Evolutionary conservation across 2,113 vertebrate species (phyloP).

Genomic region (Phasianus colchicus): DNA sequence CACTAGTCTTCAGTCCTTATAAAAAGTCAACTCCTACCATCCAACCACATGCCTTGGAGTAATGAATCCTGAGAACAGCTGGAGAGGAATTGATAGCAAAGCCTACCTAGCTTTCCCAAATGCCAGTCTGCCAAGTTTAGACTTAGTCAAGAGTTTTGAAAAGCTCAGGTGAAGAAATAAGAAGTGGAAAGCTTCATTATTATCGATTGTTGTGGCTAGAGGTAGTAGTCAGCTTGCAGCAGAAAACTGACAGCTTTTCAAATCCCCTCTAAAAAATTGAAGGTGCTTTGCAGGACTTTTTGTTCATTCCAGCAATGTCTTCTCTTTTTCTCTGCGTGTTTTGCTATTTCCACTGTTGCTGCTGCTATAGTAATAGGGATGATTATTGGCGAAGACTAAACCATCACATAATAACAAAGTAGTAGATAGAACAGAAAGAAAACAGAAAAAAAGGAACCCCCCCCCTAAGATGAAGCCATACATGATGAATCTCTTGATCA

Average conservation of each 20-base stretch:
- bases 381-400: not conserved
- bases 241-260: slow-evolving; percentile 57
- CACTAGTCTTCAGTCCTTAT: not conserved
- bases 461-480: slow-evolving; percentile 39
- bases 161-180: slow-evolving; percentile 27
- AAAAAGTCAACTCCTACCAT: not conserved
- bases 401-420: not conserved
- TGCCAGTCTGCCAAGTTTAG: not conserved
- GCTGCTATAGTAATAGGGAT: not conserved
- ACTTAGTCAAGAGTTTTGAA: slow-evolving; percentile 38
- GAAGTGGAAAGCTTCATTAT: slow-evolving; percentile 34
- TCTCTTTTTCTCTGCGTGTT: not conserved
- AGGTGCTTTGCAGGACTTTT: not conserved
- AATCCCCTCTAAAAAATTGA: slow-evolving; percentile 28
- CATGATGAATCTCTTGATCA: slow-evolving; percentile 59
- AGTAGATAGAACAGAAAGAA: not conserved
- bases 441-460: not conserved
- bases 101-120: not conserved
- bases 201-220: not conserved
- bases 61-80: not conserved
- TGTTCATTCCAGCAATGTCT: not conserved
- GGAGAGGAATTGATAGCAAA: slow-evolving; percentile 14
- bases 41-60: not conserved
- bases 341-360: not conserved
- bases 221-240: not conserved